Base-by-base conservation (phyloP, 1,140 invertebrate species). In the Solenopsis fugax region DNA sequence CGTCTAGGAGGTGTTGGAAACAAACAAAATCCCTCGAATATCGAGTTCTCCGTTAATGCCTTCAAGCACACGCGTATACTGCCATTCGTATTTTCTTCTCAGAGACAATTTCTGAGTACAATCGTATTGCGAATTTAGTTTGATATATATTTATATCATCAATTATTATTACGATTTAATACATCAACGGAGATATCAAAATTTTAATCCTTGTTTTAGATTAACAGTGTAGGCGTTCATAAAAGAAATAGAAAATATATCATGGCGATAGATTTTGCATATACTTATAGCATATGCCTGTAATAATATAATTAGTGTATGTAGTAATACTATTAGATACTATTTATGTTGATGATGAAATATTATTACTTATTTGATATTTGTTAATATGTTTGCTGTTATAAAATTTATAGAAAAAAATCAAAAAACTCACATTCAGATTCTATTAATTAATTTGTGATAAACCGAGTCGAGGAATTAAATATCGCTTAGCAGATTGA, bases 11-110 rank as follows among this genome's bases (percentile, higher is more conserved):
- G 45, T 41, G 69, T 73, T 24, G 54, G 69, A 24, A 29, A 73
- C 69, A 60, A 82, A 82, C 80, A 62, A 84, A 84, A 75, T 84
- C 54, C 24, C 80, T 75, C 45, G 64, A 81, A 81, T 24, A 41
- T 71, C 37, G 80, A 73, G 24, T 84, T 58, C 52, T 48, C 69
- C 41, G 69, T 54, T 80, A 80, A 80, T 80, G 62, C 16, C 13
- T 48, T 62, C 9, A 34, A 82, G 24, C 41, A 54, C 80, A 84
- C 3, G 24, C 29, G n/a, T 48, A 48, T 41, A 18, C 18, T 1
- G n/a, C 29, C 34, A 12, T 16, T 29, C 24, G 41, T 24, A 73
- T 48, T 84, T 73, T 84, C 80, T 48, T 73, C 45, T 12, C 16
- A 18, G 16, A 21, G n/a, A 16, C 18, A 1, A 37, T 24, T 73